Conservation (phyloP, 2,797 vertebrate species). For the Chaunax sp. region DNA sequence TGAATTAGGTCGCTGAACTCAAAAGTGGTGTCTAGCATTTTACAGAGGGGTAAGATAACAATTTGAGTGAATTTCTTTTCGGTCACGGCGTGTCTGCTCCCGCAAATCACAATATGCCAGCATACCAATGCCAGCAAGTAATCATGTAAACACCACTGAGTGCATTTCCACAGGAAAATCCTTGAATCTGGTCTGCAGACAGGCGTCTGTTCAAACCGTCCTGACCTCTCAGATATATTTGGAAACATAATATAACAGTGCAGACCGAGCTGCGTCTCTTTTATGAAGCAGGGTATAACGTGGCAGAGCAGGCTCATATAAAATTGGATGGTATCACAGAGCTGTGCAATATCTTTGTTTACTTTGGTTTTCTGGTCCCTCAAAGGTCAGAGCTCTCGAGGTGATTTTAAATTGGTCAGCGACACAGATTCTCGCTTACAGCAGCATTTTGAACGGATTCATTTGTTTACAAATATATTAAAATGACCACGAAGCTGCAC, state of each 20-base stretch:
- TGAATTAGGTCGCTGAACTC: constrained; percentile 48
- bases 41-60: constrained; percentile 10
- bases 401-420: constrained; percentile 28
- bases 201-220: constrained; percentile 6
- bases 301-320: neutral
- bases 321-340: constrained; percentile 12
- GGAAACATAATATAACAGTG: neutral
- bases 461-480: no score
- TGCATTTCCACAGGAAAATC: neutral
- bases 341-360: neutral
- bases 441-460: neutral
- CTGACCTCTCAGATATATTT: neutral
- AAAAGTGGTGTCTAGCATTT: constrained; percentile 16
- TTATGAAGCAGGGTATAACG: constrained; percentile 7
- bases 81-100: constrained; percentile 10
- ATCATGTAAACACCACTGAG: neutral
- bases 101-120: neutral
- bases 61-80: constrained; percentile 3
- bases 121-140: neutral
- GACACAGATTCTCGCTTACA: neutral
- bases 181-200: neutral
- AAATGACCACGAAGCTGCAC: no score
- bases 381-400: constrained; percentile 11
- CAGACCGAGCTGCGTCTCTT: constrained; percentile 2
- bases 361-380: neutral